These are phyloP conservation scores for Ammodytes dubius DNA, from an alignment of 2,113 vertebrate genomes.

Conservation along the genomic window DNA sequence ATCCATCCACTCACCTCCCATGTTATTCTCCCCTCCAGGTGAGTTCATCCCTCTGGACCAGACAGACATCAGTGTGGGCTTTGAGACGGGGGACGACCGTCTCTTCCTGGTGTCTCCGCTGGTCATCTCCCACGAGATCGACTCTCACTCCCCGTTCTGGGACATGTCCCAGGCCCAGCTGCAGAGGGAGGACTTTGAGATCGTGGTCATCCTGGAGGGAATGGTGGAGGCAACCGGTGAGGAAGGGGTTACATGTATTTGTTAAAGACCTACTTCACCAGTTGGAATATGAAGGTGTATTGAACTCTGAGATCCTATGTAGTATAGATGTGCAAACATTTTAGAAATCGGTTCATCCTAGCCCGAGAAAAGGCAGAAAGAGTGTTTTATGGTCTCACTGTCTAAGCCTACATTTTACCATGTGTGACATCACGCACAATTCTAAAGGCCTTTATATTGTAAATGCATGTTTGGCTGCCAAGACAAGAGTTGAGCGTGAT, in stretches of 20 bases:
- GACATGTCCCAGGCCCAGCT: slow-evolving; percentile 87
- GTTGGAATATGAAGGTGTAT: too few relatives aligned
- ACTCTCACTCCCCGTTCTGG: slow-evolving; percentile 83
- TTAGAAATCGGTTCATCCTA: too few relatives aligned
- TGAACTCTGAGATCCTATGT: too few relatives aligned
- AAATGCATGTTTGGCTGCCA: slow-evolving; percentile 43
- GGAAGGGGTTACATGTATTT: neutral
- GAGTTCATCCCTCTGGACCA: slow-evolving; percentile 89
- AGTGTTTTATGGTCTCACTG: too few relatives aligned
- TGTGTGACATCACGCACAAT: too few relatives aligned
- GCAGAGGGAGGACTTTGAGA: slow-evolving; percentile 88
- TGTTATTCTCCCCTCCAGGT: slow-evolving; percentile 63
- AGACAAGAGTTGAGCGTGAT: slow-evolving; percentile 43
- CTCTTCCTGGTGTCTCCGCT: slow-evolving; percentile 87
- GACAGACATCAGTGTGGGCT: slow-evolving; percentile 88
- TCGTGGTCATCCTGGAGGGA: slow-evolving; percentile 87
- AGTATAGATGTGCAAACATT: too few relatives aligned
- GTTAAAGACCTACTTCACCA: neutral
- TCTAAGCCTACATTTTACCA: too few relatives aligned
- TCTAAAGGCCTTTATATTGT: neutral
- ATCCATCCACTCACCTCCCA: neutral
- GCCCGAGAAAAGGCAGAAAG: too few relatives aligned
- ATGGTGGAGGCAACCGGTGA: slow-evolving; percentile 89
- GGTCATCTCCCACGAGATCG: slow-evolving; percentile 87
- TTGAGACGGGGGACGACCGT: slow-evolving; percentile 87